phyloP scores from a whole-genome alignment of 2,113 vertebrate species.

The Grammomys dolichurus region DNA sequence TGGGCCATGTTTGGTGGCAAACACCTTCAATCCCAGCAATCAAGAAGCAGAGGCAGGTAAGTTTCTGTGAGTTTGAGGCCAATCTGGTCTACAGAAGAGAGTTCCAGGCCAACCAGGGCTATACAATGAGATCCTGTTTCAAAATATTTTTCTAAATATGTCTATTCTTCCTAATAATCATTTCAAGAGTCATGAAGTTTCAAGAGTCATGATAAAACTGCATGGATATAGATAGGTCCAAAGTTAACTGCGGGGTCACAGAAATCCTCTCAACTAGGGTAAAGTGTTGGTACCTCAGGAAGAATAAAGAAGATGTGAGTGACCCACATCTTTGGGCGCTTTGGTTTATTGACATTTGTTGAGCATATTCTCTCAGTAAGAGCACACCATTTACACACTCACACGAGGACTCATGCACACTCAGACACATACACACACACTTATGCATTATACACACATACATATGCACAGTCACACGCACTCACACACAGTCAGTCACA shows the following conservation, averaged over 20 bases:
- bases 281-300: neutral
- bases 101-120: neutral
- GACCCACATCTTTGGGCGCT: neutral
- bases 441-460: neutral
- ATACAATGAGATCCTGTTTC: neutral
- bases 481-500: no score
- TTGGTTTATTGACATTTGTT: neutral
- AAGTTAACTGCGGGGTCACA: neutral
- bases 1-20: neutral
- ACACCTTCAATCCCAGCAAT: neutral
- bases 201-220: neutral
- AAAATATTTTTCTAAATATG: neutral
- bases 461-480: neutral
- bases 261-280: neutral
- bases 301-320: neutral
- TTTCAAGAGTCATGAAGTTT: neutral
- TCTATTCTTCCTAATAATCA: neutral
- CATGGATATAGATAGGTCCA: neutral
- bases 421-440: neutral
- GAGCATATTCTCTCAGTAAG: neutral
- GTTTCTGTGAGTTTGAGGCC: neutral
- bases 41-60: neutral
- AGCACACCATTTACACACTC: neutral
- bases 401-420: neutral
- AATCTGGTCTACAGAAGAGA: neutral